Evolutionary conservation across 2,113 vertebrate species (phyloP), one percentile per base, ranked within the genome.

Genomic region (Australoheros scitulus): DNA sequence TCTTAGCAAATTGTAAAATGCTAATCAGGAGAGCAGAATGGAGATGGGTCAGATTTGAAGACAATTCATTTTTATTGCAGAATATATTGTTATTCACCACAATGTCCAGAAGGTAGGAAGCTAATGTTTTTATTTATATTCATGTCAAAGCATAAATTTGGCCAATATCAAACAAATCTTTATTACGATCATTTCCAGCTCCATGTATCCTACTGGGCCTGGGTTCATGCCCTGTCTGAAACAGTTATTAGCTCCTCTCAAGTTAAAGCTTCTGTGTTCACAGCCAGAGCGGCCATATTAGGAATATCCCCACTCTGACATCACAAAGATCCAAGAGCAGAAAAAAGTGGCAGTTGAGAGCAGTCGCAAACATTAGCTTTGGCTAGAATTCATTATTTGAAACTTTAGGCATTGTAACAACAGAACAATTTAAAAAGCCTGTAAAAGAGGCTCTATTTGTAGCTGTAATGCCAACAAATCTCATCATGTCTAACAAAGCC

Each of bases 1-100:
- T 41, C 76, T 74, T 63, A 38, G 56, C 77, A 70, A 47, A 82
- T 36, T 79, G 2, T 17, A 76, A 85, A 76, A 79, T 56, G 77
- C 13, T 15, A 87, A 68, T 85, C 15, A 24, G 10, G 22, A 76
- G 41, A 87, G 70, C 72, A 61, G 20, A 75, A 60, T 3, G 7
- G 72, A 64, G 78, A 55, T 3, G 1, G 0, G 20, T 57, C 24
- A 13, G 55, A 34, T 59, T 20, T 1, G 0, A 79, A 68, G 72
- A 72, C 76, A 36, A 6, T 41, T 52, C 8, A 20, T 0, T 70
- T 79, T 70, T 61, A 63, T 24, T 0, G 2, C 13, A 59, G 32
- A 60, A 29, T 38, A 32, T 79, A 70, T 82, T 80, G 15, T 56
- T 29, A 36, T 29, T 8, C 1, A 60, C 11, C 36, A 2, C 65